Evolutionary conservation across 2,888 invertebrate genomes (phyloP).

Genomic region (Latrodectus elegans): DNA sequence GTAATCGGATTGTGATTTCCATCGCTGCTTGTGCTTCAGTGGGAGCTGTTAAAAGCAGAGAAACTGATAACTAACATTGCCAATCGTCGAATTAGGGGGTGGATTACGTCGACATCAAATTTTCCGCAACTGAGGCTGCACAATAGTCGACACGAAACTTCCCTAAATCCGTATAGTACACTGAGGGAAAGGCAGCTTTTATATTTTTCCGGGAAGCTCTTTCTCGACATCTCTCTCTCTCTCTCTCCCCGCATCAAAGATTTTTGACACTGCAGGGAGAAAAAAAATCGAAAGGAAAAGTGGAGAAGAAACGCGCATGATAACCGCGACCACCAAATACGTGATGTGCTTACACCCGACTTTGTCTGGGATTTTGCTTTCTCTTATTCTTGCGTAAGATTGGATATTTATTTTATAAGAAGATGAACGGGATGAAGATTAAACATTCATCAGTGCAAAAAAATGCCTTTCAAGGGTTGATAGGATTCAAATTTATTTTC

Average conservation of each 20-base stretch:
- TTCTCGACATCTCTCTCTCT: neutral
- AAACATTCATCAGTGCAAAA: no score
- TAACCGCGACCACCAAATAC: neutral
- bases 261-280: neutral
- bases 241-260: neutral
- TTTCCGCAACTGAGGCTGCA: conserved; percentile 37
- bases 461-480: no score
- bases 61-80: no score
- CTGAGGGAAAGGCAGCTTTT: neutral
- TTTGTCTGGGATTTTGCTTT: no score
- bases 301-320: neutral
- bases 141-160: conserved; percentile 28
- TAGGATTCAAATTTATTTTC: no score
- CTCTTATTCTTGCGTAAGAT: no score
- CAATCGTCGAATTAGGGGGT: neutral
- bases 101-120: conserved; percentile 52
- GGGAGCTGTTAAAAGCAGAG: no score
- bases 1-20: no score
- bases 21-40: no score
- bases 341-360: neutral
- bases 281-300: neutral
- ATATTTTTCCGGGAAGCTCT: neutral
- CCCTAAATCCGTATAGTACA: conserved; percentile 25
- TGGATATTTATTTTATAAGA: no score
- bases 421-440: no score